Base-by-base conservation (phyloP, 2,888 invertebrate species). In the Catocala fraxini region DNA sequence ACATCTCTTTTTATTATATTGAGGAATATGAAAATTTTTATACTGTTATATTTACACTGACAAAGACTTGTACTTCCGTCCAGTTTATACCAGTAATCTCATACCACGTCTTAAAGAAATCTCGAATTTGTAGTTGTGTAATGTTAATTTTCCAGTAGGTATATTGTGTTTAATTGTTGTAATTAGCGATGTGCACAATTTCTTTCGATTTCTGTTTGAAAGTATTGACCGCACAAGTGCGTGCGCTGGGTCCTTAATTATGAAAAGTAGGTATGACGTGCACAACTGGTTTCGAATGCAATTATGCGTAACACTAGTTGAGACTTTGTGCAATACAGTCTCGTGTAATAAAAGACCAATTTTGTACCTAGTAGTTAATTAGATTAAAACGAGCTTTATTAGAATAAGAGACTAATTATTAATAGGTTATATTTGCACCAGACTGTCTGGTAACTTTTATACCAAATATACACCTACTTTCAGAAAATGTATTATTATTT, bases 391-490 rank as follows among this genome's bases (percentile, higher is more conserved):
- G 87, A 91, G 91, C 91, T 91, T 91, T 91, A 91, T 85, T 90
- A 91, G 89, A 49, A 33, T 76, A 76, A 73, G 84, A 82, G 78
- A 80, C 77, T 74, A 39, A 81, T 86, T 86, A 85, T 81, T 83
- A 85, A 80, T 85, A 81, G 85, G 83, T 88, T 84, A 83, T 82
- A 82, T 86, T 86, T 85, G 85, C 80, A 80, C 81, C 79, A 84
- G 80, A 82, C 66, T 85, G 84, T 87, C 85, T 84, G 84, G 86
- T 85, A 85, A 84, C 85, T 89, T 90, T 92, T 92, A 91, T 92
- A 92, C 93, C 93, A 93, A 93, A 93, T 93, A 93, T 91, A 93
- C 85, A 85, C 82, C 80, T 83, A 82, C 79, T 71, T 63, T 74
- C 57, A 65, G 65, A 70, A 63, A 60, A 54, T 56, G 59, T 55